Conservation (phyloP, 1,140 invertebrate genomes). For the Pseudomyrmex pallidus region DNA sequence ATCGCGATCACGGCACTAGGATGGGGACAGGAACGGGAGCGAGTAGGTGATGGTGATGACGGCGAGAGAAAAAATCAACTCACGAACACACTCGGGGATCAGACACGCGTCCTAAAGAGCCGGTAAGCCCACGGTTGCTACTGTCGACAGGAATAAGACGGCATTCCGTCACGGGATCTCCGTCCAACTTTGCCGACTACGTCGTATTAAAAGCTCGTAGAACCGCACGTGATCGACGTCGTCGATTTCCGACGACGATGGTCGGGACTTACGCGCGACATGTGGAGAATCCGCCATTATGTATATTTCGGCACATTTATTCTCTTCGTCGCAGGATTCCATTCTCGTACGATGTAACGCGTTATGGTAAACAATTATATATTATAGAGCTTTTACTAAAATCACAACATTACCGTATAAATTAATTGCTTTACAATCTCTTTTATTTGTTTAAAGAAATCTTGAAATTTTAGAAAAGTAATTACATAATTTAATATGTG, state of each 20-base stretch:
- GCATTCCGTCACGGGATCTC: constrained; percentile 32
- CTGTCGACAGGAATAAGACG: constrained; percentile 71
- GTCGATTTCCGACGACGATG: background rate
- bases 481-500: background rate
- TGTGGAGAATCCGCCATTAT: constrained; percentile 32
- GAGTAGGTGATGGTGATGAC: constrained; percentile 5
- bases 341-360: background rate
- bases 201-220: constrained; percentile 64
- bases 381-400: background rate
- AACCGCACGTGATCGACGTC: constrained; percentile 42
- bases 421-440: background rate
- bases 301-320: constrained; percentile 43
- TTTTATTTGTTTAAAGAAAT: background rate
- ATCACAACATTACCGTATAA: too few species aligned
- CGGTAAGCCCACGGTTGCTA: constrained; percentile 24
- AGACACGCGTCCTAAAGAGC: constrained; percentile 70
- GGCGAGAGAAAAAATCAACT: constrained; percentile 64
- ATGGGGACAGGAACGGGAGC: background rate
- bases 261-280: constrained; percentile 17
- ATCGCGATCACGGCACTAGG: constrained; percentile 23
- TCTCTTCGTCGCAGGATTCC: background rate
- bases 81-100: constrained; percentile 61
- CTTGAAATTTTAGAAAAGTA: background rate
- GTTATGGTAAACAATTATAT: background rate
- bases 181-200: constrained; percentile 60